These are phyloP conservation scores for Drosophila arawakana DNA, from an alignment of 1,140 invertebrate species.

Conservation along the genomic window DNA sequence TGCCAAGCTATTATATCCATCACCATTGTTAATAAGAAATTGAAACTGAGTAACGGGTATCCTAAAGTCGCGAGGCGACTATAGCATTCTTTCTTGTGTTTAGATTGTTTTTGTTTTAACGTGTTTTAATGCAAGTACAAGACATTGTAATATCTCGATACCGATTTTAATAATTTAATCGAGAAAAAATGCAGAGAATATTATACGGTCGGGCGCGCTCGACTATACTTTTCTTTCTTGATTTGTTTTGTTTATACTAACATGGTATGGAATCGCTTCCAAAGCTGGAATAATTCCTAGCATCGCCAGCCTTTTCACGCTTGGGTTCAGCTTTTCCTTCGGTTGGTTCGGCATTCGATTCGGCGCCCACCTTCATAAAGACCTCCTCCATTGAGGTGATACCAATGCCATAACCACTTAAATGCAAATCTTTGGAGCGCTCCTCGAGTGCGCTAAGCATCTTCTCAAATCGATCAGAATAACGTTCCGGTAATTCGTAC, in stretches of 20 bases:
- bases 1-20: no score
- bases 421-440: slow-evolving; percentile 44
- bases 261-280: slow-evolving; percentile 69
- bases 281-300: slow-evolving; percentile 45
- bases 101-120: no score
- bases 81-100: no score
- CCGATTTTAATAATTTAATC: no score
- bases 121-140: no score
- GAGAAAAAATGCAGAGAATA: no score
- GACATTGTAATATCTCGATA: no score
- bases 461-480: slow-evolving; percentile 65
- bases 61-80: no score
- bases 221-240: no score
- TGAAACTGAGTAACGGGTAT: no score
- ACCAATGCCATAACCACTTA: slow-evolving; percentile 95
- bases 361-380: slow-evolving; percentile 86
- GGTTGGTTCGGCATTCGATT: slow-evolving; percentile 45
- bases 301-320: slow-evolving; percentile 7
- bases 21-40: no score
- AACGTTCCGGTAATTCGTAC: slow-evolving; percentile 69
- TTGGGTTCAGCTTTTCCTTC: slow-evolving; percentile 43
- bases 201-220: no score
- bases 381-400: slow-evolving; percentile 98
- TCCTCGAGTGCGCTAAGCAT: slow-evolving; percentile 76
- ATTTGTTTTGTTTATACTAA: slow-evolving; percentile 43